Evolutionary conservation across 2,113 vertebrate genomes (phyloP).

Genomic region (Cyprinodon brontotheroides): DNA sequence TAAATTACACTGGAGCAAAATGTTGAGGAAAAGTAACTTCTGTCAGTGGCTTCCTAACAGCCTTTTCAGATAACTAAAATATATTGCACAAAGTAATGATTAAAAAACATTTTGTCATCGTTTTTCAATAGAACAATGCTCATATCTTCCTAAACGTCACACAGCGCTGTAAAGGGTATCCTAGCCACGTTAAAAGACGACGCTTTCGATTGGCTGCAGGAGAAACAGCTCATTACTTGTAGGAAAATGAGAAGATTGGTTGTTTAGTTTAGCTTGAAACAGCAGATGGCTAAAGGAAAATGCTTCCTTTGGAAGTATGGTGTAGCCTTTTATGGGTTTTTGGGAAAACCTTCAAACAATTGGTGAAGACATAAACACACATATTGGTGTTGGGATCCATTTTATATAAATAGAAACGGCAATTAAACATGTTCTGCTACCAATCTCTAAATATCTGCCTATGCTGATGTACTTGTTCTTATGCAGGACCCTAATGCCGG

Average conservation of each 20-base stretch:
- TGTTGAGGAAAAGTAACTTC: too few species aligned
- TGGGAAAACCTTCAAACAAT: not conserved
- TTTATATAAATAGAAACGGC: too few species aligned
- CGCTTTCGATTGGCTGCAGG: not conserved
- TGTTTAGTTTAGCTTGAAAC: not conserved
- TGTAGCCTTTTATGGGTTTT: not conserved
- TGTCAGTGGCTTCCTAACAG: too few species aligned
- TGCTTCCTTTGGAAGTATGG: not conserved
- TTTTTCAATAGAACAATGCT: not conserved
- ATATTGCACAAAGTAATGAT: too few species aligned
- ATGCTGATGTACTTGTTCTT: conserved; percentile 8
- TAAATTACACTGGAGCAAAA: too few species aligned
- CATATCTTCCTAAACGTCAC: not conserved
- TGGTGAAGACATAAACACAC: conserved; percentile 7
- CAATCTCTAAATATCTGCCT: conserved; percentile 24
- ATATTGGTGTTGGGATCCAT: not conserved
- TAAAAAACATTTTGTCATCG: too few species aligned
- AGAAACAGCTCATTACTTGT: not conserved
- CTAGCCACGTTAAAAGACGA: not conserved
- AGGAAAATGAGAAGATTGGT: not conserved
- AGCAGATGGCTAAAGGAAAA: not conserved
- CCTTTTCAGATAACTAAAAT: too few species aligned
- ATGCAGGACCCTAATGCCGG: not conserved
- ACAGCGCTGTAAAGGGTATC: not conserved
- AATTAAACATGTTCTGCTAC: not conserved